Conservation (phyloP, 2,888 invertebrate species). For the Zelleria hepariella region DNA sequence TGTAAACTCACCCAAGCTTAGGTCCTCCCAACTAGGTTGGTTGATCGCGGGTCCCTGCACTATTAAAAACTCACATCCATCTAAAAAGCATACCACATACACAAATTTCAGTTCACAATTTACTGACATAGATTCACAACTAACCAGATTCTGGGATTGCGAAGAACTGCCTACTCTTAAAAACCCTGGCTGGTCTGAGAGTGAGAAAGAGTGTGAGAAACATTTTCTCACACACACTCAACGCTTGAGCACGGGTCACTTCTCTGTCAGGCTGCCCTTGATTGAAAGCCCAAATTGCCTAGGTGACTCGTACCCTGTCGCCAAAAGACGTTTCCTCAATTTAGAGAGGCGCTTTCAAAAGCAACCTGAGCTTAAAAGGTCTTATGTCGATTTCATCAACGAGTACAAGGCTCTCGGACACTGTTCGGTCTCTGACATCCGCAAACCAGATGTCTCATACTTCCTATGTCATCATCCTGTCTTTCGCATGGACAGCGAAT, state of each 20-base stretch:
- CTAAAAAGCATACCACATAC: not conserved
- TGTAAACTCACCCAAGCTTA: not conserved
- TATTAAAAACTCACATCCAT: not conserved
- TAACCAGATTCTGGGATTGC: not conserved
- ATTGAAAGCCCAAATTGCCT: not conserved
- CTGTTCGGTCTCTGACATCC: conserved; percentile 6
- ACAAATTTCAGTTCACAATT: not conserved
- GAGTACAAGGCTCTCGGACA: conserved; percentile 13
- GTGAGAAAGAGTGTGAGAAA: not conserved
- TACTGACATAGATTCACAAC: not conserved
- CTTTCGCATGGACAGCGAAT: conserved; percentile 12
- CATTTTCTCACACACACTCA: not conserved
- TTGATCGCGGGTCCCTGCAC: not conserved
- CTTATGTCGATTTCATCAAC: conserved; percentile 10
- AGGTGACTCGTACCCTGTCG: not conserved
- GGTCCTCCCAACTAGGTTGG: not conserved
- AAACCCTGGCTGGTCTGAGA: not conserved
- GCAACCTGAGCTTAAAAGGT: not conserved
- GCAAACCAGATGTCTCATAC: conserved; percentile 5
- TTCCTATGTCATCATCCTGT: conserved; percentile 19
- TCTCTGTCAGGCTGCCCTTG: not conserved
- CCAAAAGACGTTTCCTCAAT: not conserved
- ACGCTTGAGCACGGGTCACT: not conserved
- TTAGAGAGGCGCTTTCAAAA: not conserved
- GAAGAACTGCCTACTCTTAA: not conserved